These are phyloP conservation scores for Batillaria attramentaria DNA, from an alignment of 1,140 invertebrate species.

Conservation along the genomic window DNA sequence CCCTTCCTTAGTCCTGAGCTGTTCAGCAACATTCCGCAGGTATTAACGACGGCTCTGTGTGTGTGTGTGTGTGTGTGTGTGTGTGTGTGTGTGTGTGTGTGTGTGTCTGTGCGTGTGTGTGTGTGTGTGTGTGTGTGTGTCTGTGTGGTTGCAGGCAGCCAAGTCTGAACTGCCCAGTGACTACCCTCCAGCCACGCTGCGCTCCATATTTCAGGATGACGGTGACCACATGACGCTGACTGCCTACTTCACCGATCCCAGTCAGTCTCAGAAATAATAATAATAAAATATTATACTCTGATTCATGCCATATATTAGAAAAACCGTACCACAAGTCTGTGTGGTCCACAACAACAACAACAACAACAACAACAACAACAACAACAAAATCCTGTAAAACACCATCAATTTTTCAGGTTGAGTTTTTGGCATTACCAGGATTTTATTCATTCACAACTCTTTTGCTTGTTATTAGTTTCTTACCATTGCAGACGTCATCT, in stretches of 20 bases:
- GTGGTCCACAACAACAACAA: neutral
- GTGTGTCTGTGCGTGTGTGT: neutral
- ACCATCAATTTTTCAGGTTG: neutral
- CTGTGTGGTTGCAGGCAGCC: neutral
- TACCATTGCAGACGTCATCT: slow-evolving; percentile 47
- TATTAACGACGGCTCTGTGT: neutral
- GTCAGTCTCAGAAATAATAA: slow-evolving; percentile 42
- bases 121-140: neutral
- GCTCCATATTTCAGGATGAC: slow-evolving; percentile 35
- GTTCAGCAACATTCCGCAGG: neutral
- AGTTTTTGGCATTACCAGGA: neutral
- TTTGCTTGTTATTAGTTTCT: neutral
- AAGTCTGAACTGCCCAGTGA: slow-evolving; percentile 9
- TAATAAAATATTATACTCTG: neutral
- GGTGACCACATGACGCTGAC: slow-evolving; percentile 43
- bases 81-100: neutral
- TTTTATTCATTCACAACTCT: too few species aligned
- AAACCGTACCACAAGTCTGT: too few species aligned
- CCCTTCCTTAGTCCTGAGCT: too few species aligned
- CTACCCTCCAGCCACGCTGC: slow-evolving; percentile 23
- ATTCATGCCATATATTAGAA: too few species aligned
- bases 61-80: neutral
- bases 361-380: neutral
- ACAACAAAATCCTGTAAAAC: neutral
- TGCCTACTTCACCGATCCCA: slow-evolving; percentile 56